Evolutionary conservation across 2,797 vertebrate genomes (phyloP).

Genomic region (Lutra lutra): DNA sequence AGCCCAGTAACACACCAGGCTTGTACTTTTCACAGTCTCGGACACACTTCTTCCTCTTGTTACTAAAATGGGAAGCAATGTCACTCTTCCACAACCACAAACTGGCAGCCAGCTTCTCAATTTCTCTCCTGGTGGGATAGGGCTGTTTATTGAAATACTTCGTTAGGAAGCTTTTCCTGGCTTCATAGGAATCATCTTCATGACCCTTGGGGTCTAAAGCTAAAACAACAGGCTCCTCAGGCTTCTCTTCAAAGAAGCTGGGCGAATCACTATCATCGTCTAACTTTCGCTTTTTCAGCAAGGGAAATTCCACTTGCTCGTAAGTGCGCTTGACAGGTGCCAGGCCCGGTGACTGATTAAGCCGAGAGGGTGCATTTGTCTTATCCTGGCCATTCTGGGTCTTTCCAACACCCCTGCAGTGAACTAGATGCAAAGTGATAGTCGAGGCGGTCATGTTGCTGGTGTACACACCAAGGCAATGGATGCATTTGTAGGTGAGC

Average conservation of each 20-base stretch:
- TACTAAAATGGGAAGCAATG: conserved; percentile 96
- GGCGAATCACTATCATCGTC: conserved; percentile 90
- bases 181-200: conserved; percentile 95
- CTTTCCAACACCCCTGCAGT: conserved; percentile 97
- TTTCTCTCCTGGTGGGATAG: conserved; percentile 93
- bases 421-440: conserved; percentile 97
- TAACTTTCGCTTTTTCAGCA: conserved; percentile 92
- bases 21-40: conserved; percentile 93
- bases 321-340: conserved; percentile 92
- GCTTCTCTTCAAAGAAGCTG: conserved; percentile 90
- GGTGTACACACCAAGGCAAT: conserved; percentile 98
- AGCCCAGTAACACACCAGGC: conserved; percentile 93
- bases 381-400: conserved; percentile 97
- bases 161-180: conserved; percentile 96
- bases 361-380: conserved; percentile 88
- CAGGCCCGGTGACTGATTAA: conserved; percentile 88
- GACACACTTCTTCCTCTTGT: conserved; percentile 93
- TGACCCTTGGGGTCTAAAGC: conserved; percentile 97
- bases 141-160: conserved; percentile 96
- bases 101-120: conserved; percentile 95
- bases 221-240: conserved; percentile 93
- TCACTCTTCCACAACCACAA: conserved; percentile 99
- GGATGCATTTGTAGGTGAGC: conserved; percentile 99
- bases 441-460: conserved; percentile 99
- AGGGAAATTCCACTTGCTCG: conserved; percentile 90